Conservation (phyloP, 2,113 vertebrate species). For the Trinectes maculatus region DNA sequence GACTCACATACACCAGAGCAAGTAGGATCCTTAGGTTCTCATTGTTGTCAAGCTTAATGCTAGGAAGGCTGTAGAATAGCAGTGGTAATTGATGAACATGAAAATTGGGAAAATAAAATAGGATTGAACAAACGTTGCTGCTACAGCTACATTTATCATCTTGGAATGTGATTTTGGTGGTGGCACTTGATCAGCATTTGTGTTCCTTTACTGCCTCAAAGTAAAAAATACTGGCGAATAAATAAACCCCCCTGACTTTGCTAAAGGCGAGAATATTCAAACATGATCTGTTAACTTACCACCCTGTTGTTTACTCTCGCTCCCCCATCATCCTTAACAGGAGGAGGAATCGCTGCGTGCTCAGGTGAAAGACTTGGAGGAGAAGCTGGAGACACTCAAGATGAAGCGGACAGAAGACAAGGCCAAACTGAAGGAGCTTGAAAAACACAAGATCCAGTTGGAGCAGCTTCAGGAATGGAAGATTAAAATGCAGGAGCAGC, state of each 20-base stretch:
- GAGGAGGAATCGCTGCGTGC: constrained; percentile 91
- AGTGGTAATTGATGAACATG: no score
- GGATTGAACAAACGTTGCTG: no score
- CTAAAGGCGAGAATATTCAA: background rate
- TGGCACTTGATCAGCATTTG: background rate
- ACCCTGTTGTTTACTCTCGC: background rate
- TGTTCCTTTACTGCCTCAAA: background rate
- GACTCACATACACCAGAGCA: no score
- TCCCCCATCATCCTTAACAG: constrained; percentile 51
- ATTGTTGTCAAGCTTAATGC: no score
- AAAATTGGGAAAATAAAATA: no score
- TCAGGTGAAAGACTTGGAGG: constrained; percentile 95
- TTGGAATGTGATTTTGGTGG: constrained; percentile 15
- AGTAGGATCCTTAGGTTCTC: no score
- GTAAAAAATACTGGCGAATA: background rate
- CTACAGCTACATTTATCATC: no score
- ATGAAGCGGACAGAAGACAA: constrained; percentile 95
- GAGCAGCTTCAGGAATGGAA: constrained; percentile 99
- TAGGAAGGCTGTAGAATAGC: no score
- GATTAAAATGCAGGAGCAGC: constrained; percentile 98
- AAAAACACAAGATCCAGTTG: constrained; percentile 97
- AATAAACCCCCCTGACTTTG: background rate
- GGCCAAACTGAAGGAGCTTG: constrained; percentile 95
- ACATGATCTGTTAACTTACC: background rate
- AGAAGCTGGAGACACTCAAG: constrained; percentile 94